Conservation (phyloP, 1,140 invertebrate genomes). For the Drosophila chauvacae region DNA sequence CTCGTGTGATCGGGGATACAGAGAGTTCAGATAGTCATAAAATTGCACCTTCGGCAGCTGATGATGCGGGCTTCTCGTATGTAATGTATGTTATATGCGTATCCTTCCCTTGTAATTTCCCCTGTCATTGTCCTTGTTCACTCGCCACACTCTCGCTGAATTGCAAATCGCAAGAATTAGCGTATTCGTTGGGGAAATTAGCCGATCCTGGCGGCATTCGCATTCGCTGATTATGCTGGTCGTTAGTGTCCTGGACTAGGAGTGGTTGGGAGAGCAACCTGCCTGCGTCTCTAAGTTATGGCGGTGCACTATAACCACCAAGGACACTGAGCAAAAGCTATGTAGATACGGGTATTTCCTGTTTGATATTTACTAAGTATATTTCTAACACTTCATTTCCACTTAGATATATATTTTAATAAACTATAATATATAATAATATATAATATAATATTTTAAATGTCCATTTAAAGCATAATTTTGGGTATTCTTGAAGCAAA, state of each 20-base stretch:
- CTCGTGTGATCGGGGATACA: constrained; percentile 23
- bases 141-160: constrained; percentile 37
- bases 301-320: neutral
- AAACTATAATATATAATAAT: no score
- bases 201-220: constrained; percentile 6
- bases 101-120: constrained; percentile 6
- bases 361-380: no score
- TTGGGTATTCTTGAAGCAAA: no score
- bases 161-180: constrained; percentile 54
- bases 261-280: constrained; percentile 7
- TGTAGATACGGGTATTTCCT: neutral
- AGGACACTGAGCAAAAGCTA: neutral
- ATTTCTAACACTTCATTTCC: no score
- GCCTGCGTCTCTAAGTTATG: neutral
- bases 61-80: constrained; percentile 29
- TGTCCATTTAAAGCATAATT: no score
- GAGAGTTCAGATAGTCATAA: constrained; percentile 24
- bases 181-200: constrained; percentile 65
- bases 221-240: constrained; percentile 58
- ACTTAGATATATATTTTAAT: no score
- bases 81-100: neutral
- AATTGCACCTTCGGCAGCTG: constrained; percentile 49
- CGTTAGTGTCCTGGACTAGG: neutral
- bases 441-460: no score
- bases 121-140: constrained; percentile 45